Percentiles rank a stretch among this genome's conserved stretches.
phyloP scores from a whole-genome alignment of 1,140 invertebrate species.

The Hyles vespertilio region DNA sequence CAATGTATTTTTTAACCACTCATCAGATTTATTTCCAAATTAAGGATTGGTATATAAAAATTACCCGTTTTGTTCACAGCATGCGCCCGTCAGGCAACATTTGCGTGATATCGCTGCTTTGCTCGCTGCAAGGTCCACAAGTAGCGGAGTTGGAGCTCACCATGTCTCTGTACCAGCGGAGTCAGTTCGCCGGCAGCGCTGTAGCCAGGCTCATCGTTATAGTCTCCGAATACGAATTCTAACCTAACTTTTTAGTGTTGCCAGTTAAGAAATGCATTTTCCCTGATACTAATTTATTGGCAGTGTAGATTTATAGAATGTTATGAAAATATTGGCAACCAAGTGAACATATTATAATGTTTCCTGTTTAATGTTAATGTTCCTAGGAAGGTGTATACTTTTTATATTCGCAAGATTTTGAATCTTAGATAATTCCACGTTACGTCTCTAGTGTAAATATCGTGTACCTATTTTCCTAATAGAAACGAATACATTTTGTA shows the following conservation, averaged over 20 bases:
- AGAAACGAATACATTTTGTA: conserved; percentile 14
- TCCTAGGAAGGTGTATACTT: too few species aligned
- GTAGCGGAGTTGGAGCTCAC: conserved; percentile 90
- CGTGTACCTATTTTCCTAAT: background rate
- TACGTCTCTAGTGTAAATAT: too few species aligned
- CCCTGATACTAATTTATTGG: background rate
- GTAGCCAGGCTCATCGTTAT: conserved; percentile 90
- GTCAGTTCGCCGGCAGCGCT: conserved; percentile 84
- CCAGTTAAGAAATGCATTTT: background rate
- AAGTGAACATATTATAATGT: too few species aligned
- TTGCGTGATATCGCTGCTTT: conserved; percentile 81
- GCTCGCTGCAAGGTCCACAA: conserved; percentile 88
- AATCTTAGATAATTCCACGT: too few species aligned
- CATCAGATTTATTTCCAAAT: too few species aligned
- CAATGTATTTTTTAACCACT: too few species aligned
- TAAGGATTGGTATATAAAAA: too few species aligned
- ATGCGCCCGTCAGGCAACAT: conserved; percentile 53
- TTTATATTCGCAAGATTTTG: too few species aligned
- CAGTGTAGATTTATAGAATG: too few species aligned
- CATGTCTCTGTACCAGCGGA: conserved; percentile 88
- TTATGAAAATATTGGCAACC: too few species aligned
- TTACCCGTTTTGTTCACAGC: conserved; percentile 22
- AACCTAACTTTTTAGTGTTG: conserved; percentile 30
- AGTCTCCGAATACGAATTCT: conserved; percentile 90
- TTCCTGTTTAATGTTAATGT: too few species aligned